Evolutionary conservation across 2,113 vertebrate genomes (phyloP).

Genomic region (Todiramphus saurophagus): DNA sequence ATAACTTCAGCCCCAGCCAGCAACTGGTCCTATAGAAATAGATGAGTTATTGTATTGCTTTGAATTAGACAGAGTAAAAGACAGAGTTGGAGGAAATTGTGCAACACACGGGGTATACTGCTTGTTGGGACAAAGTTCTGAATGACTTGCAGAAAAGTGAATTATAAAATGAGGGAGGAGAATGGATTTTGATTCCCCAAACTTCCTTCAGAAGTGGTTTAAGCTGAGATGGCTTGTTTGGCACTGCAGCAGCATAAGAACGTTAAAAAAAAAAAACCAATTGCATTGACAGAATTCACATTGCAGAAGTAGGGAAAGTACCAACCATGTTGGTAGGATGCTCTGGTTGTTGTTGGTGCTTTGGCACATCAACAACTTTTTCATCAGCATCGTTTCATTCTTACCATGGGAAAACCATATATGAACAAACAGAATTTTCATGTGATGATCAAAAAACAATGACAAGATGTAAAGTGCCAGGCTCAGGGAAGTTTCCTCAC

Average conservation of each 20-base stretch:
- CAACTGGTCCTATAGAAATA: fast-evolving
- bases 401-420: background rate
- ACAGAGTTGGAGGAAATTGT: background rate
- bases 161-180: background rate
- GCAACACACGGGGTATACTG: background rate
- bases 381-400: background rate
- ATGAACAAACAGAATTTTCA: background rate
- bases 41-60: background rate
- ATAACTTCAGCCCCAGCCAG: background rate
- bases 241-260: background rate
- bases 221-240: background rate
- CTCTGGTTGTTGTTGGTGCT: background rate
- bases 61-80: background rate
- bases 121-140: conserved; percentile 2
- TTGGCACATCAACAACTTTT: background rate
- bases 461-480: background rate
- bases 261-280: background rate
- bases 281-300: background rate
- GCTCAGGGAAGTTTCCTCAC: background rate
- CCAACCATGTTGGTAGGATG: background rate
- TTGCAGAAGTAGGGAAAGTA: background rate
- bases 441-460: background rate
- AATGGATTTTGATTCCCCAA: background rate
- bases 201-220: background rate
- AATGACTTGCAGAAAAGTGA: background rate